Evolutionary conservation across 2,797 vertebrate genomes (phyloP), one percentile per base, ranked within the genome.

Genomic region (Phoebastria nigripes): DNA sequence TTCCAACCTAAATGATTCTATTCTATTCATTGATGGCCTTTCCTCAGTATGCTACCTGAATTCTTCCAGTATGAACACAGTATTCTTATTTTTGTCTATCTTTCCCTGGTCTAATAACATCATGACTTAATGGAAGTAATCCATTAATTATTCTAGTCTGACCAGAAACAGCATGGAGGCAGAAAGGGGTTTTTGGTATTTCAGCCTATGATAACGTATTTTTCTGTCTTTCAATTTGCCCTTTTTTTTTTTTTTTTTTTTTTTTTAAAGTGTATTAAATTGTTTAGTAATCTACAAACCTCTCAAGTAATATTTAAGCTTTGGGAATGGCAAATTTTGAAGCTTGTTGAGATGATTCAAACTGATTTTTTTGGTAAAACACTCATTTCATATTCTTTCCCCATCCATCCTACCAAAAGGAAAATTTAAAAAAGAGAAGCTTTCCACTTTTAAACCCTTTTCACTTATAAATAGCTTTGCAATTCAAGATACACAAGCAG

Each of bases 361-460:
- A 83, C 11, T 33, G n/a, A 1, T 49, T 65, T 82, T 94, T 92
- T 92, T 52, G 63, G 46, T 69, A 81, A 74, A 81, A 59, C 24
- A 26, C 18, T 87, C 2, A 87, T 92, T 91, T 69, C 0, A 0
- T 81, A 89, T 81, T 95, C 70, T 37, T 77, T 90, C 20, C 16
- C 11, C 11, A 81, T 72, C 25, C 46, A 82, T 47, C 3, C 31
- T 62, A 63, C 8, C 6, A 74, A 81, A 80, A 80, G 6, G 3
- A 81, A 94, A 82, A 66, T 42, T 6, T 7, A 8, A n/a, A 56
- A 37, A 66, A 63, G 47, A n/a, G 39, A 39, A 58, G 0, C 46
- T 74, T 94, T 91, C 88, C 41, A 81, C n/a, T 86, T 96, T 82
- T 93, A 95, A 96, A 88, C 5, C 5, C 39, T 49, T 90, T 94